phyloP scores from a whole-genome alignment of 2,888 invertebrate genomes.

The Diaperis boleti region DNA sequence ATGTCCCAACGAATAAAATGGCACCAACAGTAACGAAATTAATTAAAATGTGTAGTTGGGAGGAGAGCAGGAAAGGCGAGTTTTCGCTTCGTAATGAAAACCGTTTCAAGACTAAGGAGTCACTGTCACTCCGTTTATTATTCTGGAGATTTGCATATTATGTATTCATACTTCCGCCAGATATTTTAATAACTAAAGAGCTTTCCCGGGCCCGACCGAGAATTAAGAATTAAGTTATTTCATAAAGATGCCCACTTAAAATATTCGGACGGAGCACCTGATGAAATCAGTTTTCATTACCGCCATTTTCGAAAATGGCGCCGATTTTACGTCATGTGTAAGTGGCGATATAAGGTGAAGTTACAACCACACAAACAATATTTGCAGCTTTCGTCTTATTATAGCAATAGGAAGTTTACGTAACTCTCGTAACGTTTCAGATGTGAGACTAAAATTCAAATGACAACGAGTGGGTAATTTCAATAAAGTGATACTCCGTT shows the following conservation, averaged over 20 bases:
- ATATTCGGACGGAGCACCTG: conserved; percentile 31
- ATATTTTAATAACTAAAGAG: conserved; percentile 53
- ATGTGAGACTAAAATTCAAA: too few relatives aligned
- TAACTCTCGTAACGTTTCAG: too few relatives aligned
- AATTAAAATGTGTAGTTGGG: conserved; percentile 31
- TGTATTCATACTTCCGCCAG: conserved; percentile 50
- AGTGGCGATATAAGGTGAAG: too few relatives aligned
- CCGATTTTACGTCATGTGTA: background rate
- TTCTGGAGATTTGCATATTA: conserved; percentile 53
- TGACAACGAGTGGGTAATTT: too few relatives aligned
- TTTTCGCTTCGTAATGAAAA: conserved; percentile 40
- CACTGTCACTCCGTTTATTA: conserved; percentile 51
- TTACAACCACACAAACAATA: too few relatives aligned
- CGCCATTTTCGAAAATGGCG: conserved; percentile 1
- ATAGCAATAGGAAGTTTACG: too few relatives aligned
- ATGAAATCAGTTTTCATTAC: conserved; percentile 24
- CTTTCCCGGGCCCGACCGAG: conserved; percentile 42
- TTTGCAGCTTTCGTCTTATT: too few relatives aligned
- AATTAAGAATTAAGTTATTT: conserved; percentile 49
- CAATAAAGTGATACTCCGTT: too few relatives aligned
- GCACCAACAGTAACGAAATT: conserved; percentile 23
- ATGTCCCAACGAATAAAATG: background rate
- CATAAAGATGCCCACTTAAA: conserved; percentile 42
- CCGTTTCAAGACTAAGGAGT: conserved; percentile 36
- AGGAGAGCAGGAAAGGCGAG: conserved; percentile 12